These are phyloP conservation scores for Pseudorhiza aurosa DNA, from an alignment of 30 jellyfish, hydroid and myxozoan genomes.

Conservation along the genomic window DNA sequence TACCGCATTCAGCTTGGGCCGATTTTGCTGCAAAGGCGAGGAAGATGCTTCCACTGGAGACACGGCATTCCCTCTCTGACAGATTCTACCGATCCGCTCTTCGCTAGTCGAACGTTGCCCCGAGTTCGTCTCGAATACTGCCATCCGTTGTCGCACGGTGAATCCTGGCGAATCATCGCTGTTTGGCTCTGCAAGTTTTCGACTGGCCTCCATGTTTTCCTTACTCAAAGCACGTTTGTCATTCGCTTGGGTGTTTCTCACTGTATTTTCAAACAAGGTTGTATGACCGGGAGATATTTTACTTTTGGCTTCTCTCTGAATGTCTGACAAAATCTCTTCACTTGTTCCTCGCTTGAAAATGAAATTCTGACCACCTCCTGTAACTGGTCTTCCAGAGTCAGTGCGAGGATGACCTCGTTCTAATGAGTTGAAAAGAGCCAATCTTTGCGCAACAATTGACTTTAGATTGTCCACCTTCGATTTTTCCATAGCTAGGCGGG, in stretches of 20 bases:
- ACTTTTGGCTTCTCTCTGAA: neutral
- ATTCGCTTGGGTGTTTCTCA: neutral
- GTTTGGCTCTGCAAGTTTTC: neutral
- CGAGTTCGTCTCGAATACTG: conserved; percentile 35
- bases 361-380: conserved; percentile 3
- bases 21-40: neutral
- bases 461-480: conserved; percentile 22
- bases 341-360: conserved; percentile 33
- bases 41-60: too few relatives aligned
- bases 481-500: conserved; percentile 29
- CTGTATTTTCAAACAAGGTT: neutral
- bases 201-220: neutral
- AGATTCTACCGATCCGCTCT: too few relatives aligned
- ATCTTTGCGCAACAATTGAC: conserved; percentile 76
- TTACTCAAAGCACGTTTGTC: neutral
- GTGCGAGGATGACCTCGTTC: conserved; percentile 87
- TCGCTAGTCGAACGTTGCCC: too few relatives aligned
- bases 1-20: neutral
- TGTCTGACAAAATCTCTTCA: conserved; percentile 28
- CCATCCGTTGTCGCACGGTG: conserved; percentile 30
- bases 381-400: conserved; percentile 89
- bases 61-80: too few relatives aligned
- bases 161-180: neutral
- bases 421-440: conserved; percentile 74
- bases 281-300: conserved; percentile 25